Evolutionary conservation across 2,888 invertebrate genomes (phyloP), one percentile per base, ranked within the genome.

Genomic region (Adineta ricciae): DNA sequence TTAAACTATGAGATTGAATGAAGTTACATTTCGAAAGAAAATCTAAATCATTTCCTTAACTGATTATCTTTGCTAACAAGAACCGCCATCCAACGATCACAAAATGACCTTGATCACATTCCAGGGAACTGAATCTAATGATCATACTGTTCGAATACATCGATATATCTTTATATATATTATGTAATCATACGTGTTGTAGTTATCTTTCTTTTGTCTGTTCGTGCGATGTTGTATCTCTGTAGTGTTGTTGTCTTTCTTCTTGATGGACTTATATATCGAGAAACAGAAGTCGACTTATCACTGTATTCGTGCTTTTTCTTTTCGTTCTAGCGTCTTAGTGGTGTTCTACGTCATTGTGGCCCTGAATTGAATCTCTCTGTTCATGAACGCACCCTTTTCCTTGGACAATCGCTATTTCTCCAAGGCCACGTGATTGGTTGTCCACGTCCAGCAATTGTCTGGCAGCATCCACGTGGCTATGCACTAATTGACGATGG

Each of bases 261-360:
- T 83, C 32, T 83, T 7, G 5, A 49, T 83, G 83, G 27, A 19
- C 4, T n/a, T 83, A 41, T 41, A 49, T 82, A 32, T 41, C 21
- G n/a, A 21, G 19, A 24, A 21, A 36, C n/a, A 50, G 0, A 38
- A 83, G 19, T 83, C 5, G 5, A n/a, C 24, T 27, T 27, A 83
- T 83, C 7, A 46, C 64, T 36, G 19, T 36, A 64, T 64, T 64
- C 64, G 32, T 64, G 32, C 32, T 16, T 32, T 64, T 64, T 24
- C 24, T 64, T 9, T 83, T 14, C 9, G 85, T 87, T 87, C 9
- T 89, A 93, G 93, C 87, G 93, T 94, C 84, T 21, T 16, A 78
- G 78, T 78, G 41, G 78, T 78, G 24, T 41, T 78, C 41, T 41
- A 41, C 78, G 41, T 9, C n/a, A 78, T 41, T n/a, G 24, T 78